A percentile compares a stretch with the other conserved stretches of the same genome.
phyloP scores from a whole-genome alignment of 2,113 vertebrate species.

The Cricetomys ansorgei region DNA sequence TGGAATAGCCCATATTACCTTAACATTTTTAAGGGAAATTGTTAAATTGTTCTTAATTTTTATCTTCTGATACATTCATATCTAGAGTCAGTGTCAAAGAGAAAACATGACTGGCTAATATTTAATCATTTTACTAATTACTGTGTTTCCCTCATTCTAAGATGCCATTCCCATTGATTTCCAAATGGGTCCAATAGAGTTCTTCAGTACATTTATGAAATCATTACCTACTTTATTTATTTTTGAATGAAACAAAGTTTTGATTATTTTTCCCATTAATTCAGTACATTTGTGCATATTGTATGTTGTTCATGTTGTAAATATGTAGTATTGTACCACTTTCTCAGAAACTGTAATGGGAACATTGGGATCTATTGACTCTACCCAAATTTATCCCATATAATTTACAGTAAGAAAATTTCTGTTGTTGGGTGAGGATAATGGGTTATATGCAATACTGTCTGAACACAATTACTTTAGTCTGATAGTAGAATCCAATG shows the following conservation, averaged over 20 bases:
- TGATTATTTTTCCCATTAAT: not conserved
- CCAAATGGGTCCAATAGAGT: not conserved
- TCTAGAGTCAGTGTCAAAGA: not conserved
- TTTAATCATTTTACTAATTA: not conserved
- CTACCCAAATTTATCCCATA: not conserved
- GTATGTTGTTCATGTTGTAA: not conserved
- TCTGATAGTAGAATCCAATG: not conserved
- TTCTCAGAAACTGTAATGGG: not conserved
- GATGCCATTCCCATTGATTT: not conserved
- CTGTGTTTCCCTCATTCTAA: not conserved
- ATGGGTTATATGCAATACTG: not conserved
- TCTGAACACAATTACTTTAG: not conserved
- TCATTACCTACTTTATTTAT: not conserved
- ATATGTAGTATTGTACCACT: not conserved
- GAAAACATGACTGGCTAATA: not conserved
- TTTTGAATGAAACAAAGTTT: not conserved
- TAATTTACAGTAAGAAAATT: not conserved
- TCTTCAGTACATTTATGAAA: conserved; percentile 12
- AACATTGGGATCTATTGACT: not conserved
- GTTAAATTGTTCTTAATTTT: not conserved
- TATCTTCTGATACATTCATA: not conserved
- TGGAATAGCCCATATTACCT: not conserved
- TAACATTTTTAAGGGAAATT: not conserved
- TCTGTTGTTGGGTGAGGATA: not conserved
- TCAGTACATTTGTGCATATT: not conserved